Conservation (phyloP, 2,113 vertebrate genomes). For the Litocranius walleri region DNA sequence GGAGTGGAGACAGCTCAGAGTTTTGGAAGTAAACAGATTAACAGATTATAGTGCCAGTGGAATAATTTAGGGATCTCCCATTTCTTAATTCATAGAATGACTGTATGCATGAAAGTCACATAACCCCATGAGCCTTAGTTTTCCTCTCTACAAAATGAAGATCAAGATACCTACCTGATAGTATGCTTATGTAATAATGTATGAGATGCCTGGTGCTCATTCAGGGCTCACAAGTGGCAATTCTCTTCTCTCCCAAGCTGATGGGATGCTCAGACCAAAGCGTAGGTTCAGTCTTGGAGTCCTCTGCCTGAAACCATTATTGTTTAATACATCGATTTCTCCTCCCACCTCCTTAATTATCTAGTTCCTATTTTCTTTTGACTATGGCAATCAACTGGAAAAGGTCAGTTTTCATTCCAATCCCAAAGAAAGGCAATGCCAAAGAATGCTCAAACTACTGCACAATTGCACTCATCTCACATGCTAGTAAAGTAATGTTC, state of each 20-base stretch:
- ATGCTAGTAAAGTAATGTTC: no score
- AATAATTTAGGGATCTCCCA: not conserved
- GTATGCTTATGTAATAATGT: no score
- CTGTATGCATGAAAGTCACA: not conserved
- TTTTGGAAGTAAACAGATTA: not conserved
- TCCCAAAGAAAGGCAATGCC: no score
- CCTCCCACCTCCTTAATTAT: not conserved
- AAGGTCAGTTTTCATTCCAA: no score
- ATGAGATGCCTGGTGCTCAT: not conserved
- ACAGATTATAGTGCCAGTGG: not conserved
- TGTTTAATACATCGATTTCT: not conserved
- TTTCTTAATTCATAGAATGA: not conserved
- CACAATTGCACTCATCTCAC: no score
- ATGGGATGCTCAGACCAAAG: not conserved
- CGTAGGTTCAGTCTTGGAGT: not conserved
- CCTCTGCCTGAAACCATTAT: not conserved
- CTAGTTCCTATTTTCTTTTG: not conserved
- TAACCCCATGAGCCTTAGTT: not conserved
- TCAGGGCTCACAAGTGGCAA: rapidly evolving
- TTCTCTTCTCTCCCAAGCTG: not conserved
- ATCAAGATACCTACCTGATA: not conserved
- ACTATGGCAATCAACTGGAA: not conserved
- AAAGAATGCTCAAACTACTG: no score
- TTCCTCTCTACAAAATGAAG: not conserved
- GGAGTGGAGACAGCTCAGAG: not conserved